Base-by-base conservation (phyloP, 2,888 invertebrate genomes). In the Eristalinus sepulchralis region DNA sequence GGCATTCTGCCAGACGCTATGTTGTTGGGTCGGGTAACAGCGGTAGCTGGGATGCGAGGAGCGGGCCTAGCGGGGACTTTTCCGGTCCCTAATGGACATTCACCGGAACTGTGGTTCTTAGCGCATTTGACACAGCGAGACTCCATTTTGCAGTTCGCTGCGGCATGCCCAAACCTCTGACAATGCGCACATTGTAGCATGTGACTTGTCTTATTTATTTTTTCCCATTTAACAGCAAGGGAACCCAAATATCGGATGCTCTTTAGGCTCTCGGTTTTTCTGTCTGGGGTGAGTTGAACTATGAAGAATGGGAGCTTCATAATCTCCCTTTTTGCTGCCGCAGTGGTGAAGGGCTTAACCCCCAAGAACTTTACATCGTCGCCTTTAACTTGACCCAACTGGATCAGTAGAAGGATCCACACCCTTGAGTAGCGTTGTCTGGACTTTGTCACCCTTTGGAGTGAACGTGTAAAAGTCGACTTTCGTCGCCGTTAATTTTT, bases 161-260 rank as follows among this genome's bases (percentile, higher is more conserved):
- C 70, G 39, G 60, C 60, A 31, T 59, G 71, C 59, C 73, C 55
- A 34, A 73, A 62, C 55, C 73, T 62, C 17, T 64, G 53, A 17
- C 34, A 34, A 9, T 1, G 4, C 8, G 34, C 9, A 34, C 34
- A 34, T 10, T 34, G 36, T 11, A 36, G 2, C 13, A 13, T 11
- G 13, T 13, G 13, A 2, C 11, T 36, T 11, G 36, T 11, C 11
- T 36, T 36, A 11, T 11, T 13, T 36, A 36, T 11, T 36, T 1
- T 36, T 1, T 36, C 36, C 13, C 36, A 36, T 36, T 36, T 10
- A 36, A 36, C 11, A 36, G 36, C 36, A 36, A 36, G 10, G 13
- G 36, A 11, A 2, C 13, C 36, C 13, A 36, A 36, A 11, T 11
- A 11, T 36, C 11, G 10, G 11, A 1, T 36, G 10, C 11, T 36